These are phyloP conservation scores for Drosophila anomalipes DNA, from an alignment of 2,888 invertebrate genomes.

Conservation along the genomic window DNA sequence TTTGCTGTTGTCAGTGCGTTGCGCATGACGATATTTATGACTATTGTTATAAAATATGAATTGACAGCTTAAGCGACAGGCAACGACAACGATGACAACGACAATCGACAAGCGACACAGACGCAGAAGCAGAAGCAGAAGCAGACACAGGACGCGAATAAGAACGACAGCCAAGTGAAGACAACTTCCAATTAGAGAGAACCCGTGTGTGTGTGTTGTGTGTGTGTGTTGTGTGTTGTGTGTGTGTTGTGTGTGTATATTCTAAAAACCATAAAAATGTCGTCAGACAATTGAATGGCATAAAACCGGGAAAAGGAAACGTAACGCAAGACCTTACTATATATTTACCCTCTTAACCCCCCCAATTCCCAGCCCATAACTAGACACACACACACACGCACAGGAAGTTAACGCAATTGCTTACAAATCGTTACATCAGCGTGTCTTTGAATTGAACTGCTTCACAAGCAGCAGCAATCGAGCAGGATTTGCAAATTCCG, in stretches of 20 bases:
- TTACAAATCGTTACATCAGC: conserved; percentile 80
- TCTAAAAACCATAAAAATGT: conserved; percentile 81
- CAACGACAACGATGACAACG: conserved; percentile 27
- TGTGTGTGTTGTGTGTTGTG: conserved; percentile 11
- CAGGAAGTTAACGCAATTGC: conserved; percentile 68
- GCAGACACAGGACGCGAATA: conserved; percentile 18
- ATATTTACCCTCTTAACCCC: neutral
- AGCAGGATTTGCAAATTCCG: conserved; percentile 63
- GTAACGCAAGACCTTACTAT: conserved; percentile 39
- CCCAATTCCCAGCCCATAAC: neutral
- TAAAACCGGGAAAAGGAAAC: conserved; percentile 62
- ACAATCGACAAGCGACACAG: conserved; percentile 24
- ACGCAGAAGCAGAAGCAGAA: conserved; percentile 1
- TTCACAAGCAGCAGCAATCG: conserved; percentile 3
- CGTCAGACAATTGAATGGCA: conserved; percentile 83
- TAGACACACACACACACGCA: neutral
- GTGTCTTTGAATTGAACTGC: conserved; percentile 34
- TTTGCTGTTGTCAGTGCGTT: conserved; percentile 74
- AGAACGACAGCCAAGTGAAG: conserved; percentile 45
- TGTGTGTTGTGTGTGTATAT: conserved; percentile 33
- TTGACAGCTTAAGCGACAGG: conserved; percentile 81
- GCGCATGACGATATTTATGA: conserved; percentile 82
- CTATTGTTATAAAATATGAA: conserved; percentile 84
- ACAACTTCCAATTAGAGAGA: conserved; percentile 82
- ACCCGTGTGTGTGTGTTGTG: conserved; percentile 22